These are phyloP conservation scores for Urocyon cinereoargenteus DNA, from an alignment of 2,797 vertebrate species.

Conservation along the genomic window DNA sequence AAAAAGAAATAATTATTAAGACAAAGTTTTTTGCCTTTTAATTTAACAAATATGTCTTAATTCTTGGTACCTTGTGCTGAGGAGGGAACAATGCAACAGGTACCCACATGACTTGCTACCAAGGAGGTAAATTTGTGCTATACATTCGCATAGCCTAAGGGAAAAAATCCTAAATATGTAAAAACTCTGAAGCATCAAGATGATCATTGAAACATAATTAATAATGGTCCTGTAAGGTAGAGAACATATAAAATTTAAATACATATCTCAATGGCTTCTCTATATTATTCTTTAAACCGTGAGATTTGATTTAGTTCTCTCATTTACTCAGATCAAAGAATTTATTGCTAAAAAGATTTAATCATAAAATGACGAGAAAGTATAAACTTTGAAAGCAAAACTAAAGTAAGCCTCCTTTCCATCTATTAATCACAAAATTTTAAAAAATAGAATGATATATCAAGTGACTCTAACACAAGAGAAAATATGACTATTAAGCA, in stretches of 20 bases:
- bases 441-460: background rate
- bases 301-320: background rate
- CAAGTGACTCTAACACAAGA: conserved; percentile 47
- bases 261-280: background rate
- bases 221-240: background rate
- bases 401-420: conserved; percentile 5
- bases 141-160: background rate
- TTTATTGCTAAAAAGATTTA: conserved; percentile 39
- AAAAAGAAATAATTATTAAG: background rate
- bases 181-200: background rate
- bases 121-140: background rate
- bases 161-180: background rate
- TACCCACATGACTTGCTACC: background rate
- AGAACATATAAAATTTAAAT: conserved; percentile 27
- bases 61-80: background rate
- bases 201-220: background rate
- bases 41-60: conserved; percentile 12
- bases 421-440: conserved; percentile 21
- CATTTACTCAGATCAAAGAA: background rate
- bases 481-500: conserved; percentile 16
- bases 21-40: background rate
- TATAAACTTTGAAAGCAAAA: conserved; percentile 61
- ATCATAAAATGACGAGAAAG: conserved; percentile 43
- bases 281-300: conserved; percentile 16
- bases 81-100: background rate